Percentiles rank a stretch among this genome's conserved stretches.
These are phyloP conservation scores for Pteruthius melanotis DNA, from an alignment of 2,113 vertebrate species.

Conservation along the genomic window DNA sequence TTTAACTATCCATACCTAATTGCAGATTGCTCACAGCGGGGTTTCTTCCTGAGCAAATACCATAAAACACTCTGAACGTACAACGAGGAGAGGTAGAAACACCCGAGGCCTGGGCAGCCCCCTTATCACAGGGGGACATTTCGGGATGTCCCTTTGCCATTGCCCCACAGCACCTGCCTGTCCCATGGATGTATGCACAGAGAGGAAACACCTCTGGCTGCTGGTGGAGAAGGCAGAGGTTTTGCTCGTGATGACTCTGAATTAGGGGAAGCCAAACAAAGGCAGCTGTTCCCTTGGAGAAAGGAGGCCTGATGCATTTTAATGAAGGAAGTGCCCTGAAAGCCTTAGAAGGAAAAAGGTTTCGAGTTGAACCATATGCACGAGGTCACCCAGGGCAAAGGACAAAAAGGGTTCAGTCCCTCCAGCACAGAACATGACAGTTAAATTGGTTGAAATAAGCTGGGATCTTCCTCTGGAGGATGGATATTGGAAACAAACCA, in stretches of 20 bases:
- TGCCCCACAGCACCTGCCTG: background rate
- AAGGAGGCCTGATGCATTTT: background rate
- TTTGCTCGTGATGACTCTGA: background rate
- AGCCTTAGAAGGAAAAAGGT: background rate
- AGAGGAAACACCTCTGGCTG: background rate
- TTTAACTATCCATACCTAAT: background rate
- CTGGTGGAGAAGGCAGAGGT: background rate
- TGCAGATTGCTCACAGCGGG: background rate
- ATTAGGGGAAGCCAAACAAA: background rate
- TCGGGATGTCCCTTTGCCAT: accelerated
- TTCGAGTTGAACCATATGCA: background rate
- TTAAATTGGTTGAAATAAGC: background rate
- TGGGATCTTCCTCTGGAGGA: background rate
- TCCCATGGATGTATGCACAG: background rate
- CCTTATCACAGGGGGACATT: accelerated
- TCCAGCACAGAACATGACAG: background rate
- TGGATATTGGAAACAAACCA: background rate
- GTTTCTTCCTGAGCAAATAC: background rate
- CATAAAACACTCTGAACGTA: background rate
- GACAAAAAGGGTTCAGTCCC: background rate
- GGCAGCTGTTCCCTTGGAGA: background rate
- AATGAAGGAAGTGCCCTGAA: background rate
- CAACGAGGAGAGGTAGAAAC: background rate
- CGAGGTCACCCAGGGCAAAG: background rate
- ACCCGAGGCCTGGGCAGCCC: accelerated